Base-by-base conservation (phyloP, 2,888 invertebrate species). In the Drosophila macrothrix region DNA sequence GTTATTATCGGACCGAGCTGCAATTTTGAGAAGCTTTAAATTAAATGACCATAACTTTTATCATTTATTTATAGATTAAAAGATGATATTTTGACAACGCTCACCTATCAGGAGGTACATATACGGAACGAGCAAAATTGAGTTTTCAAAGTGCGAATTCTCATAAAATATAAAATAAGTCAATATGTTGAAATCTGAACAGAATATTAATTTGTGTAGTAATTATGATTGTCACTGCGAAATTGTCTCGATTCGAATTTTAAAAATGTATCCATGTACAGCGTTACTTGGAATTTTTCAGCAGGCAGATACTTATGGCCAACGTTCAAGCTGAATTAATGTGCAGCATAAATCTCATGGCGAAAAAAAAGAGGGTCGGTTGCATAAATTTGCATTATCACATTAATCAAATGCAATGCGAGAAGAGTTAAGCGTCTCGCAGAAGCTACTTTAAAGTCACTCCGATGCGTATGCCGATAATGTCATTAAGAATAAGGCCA, bases 331-430 rank as follows among this genome's bases (percentile, higher is more conserved):
- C 70, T 56, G 63, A 72, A 78, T 88, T 85, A 83, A 88, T 85
- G 80, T 73, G 72, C 22, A 55, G 67, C 65, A 84, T 88, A 84
- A 83, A 85, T 83, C 87, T 80, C 65, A 39, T 59, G 61, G 60
- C 46, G n/a, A 41, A 77, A 72, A 78, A 75, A 84, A 63, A 56
- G 66, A 50, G 39, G 67, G 65, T 68, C 68, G 74, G 67, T 70
- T 75, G 70, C 87, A 88, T 86, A 88, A 86, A 88, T 85, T 85
- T 88, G 72, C 89, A 86, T 85, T 86, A 88, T 85, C 77, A 71
- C 84, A 88, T 88, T 85, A 88, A 85, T 85, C 88, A 85, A 88
- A 88, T 67, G 77, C 89, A 82, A 66, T 67, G 56, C 82, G 72
- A 53, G 56, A 55, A 37, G 67, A 62, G 70, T 53, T 58, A 60